phyloP scores from a whole-genome alignment of 2,113 vertebrate species.

The Sylvietta virens region DNA sequence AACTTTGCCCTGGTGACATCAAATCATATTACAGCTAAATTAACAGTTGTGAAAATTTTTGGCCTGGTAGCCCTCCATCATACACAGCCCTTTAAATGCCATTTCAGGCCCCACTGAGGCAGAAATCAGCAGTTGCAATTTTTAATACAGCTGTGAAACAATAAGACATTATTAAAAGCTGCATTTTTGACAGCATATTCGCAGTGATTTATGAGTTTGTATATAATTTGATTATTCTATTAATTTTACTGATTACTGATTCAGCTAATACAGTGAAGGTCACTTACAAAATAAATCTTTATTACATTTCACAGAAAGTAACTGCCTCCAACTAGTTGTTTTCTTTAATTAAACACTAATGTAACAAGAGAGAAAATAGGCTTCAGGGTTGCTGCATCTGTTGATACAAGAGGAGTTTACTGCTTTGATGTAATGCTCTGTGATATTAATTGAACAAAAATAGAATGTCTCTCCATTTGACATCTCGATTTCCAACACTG shows the following conservation, averaged over 20 bases:
- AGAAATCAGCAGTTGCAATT: conserved; percentile 74
- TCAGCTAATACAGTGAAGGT: conserved; percentile 84
- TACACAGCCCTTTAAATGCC: conserved; percentile 75
- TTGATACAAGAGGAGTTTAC: conserved; percentile 42
- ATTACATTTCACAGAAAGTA: conserved; percentile 80
- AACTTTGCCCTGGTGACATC: conserved; percentile 77
- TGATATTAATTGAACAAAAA: conserved; percentile 50
- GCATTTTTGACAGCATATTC: conserved; percentile 76
- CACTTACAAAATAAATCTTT: conserved; percentile 89
- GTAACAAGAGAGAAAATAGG: conserved; percentile 78
- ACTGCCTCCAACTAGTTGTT: conserved; percentile 82
- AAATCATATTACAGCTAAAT: conserved; percentile 77
- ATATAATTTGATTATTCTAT: conserved; percentile 92
- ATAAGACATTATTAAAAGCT: conserved; percentile 79
- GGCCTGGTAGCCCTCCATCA: conserved; percentile 55
- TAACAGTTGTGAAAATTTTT: conserved; percentile 80
- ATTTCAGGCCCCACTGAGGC: conserved; percentile 78
- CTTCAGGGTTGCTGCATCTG: conserved; percentile 58
- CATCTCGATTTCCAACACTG: conserved; percentile 7
- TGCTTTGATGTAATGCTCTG: conserved; percentile 28
- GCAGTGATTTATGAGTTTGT: conserved; percentile 86
- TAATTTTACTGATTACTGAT: conserved; percentile 87
- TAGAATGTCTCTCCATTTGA: conserved; percentile 37
- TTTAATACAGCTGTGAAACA: conserved; percentile 82
- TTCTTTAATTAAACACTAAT: conserved; percentile 88